Conservation (phyloP, 2,888 invertebrate genomes). For the Leptarthrus brevirostris region DNA sequence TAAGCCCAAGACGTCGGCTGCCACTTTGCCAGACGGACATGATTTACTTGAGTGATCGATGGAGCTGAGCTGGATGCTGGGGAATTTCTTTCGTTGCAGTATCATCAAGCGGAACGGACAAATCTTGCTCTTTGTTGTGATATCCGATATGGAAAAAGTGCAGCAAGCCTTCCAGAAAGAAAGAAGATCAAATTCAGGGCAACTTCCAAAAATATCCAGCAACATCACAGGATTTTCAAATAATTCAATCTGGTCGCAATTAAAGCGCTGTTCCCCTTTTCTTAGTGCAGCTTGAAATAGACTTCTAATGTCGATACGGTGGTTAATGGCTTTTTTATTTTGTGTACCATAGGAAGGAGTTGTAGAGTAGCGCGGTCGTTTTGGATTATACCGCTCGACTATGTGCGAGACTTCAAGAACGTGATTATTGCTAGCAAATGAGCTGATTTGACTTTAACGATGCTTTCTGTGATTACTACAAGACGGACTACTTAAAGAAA, state of each 20-base stretch:
- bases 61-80: too few species aligned
- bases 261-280: slow-evolving; percentile 41
- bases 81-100: slow-evolving; percentile 8
- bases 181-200: slow-evolving; percentile 29
- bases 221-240: slow-evolving; percentile 42
- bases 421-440: slow-evolving; percentile 51
- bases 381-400: slow-evolving; percentile 34
- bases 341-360: slow-evolving; percentile 7
- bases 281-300: slow-evolving; percentile 45
- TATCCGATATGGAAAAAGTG: slow-evolving; percentile 29
- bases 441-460: slow-evolving; percentile 49
- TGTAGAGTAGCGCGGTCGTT: background rate
- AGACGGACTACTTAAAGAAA: background rate
- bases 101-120: background rate
- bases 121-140: background rate
- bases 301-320: slow-evolving; percentile 42
- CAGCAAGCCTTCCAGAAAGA: slow-evolving; percentile 1
- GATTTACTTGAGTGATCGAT: slow-evolving; percentile 18
- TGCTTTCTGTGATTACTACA: slow-evolving; percentile 37
- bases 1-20: background rate
- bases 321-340: slow-evolving; percentile 51
- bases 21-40: background rate
- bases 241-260: slow-evolving; percentile 53
- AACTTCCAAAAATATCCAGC: slow-evolving; percentile 49
- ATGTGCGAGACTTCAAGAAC: slow-evolving; percentile 48